phyloP scores from a whole-genome alignment of 2,113 vertebrate genomes.

The Malurus alboscapulatus region DNA sequence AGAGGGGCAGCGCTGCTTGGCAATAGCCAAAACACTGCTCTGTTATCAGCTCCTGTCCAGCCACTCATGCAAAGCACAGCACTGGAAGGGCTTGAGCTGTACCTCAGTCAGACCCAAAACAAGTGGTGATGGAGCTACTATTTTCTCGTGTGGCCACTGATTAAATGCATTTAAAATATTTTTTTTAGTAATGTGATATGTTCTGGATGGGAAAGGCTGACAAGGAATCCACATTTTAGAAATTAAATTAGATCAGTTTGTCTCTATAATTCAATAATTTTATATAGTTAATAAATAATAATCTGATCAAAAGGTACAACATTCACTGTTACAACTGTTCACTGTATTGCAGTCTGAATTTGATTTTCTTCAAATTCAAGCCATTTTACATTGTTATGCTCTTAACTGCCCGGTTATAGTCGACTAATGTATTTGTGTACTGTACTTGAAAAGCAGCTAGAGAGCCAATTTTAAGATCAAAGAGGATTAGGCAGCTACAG shows the following conservation, averaged over 20 bases:
- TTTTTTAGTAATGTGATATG: background rate
- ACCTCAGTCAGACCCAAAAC: too few relatives aligned
- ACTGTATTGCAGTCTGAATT: background rate
- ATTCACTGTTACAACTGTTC: background rate
- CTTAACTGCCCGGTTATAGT: background rate
- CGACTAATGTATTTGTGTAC: background rate
- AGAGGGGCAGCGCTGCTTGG: too few relatives aligned
- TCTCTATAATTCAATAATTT: background rate
- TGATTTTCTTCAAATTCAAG: background rate
- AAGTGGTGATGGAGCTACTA: background rate
- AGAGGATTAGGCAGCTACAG: background rate
- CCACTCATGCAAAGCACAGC: too few relatives aligned
- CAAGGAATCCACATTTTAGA: background rate
- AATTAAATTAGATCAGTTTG: background rate
- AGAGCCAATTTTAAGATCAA: conserved; percentile 6
- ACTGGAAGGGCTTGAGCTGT: too few relatives aligned
- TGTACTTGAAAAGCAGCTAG: background rate
- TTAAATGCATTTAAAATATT: background rate
- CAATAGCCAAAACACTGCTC: too few relatives aligned
- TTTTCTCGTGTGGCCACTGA: background rate
- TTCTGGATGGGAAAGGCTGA: background rate
- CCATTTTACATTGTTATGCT: background rate
- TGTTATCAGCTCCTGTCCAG: too few relatives aligned
- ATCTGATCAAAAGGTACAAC: background rate
- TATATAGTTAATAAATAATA: background rate